Evolutionary conservation across 1,140 invertebrate genomes (phyloP).

Genomic region (Cydia amplana): DNA sequence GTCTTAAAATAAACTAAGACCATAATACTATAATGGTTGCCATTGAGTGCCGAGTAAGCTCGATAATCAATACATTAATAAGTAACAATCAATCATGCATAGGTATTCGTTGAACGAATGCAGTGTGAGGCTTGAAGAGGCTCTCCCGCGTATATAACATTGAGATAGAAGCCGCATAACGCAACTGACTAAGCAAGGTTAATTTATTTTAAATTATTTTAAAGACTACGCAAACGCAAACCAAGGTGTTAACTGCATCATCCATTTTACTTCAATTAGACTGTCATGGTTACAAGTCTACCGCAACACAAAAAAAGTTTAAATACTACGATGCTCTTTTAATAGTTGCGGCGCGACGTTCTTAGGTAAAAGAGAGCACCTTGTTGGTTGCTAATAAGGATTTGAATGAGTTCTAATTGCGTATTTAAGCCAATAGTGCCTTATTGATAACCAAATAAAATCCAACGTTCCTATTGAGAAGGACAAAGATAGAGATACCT

Average conservation of each 20-base stretch:
- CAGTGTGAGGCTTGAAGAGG: not conserved
- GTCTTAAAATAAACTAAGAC: too few relatives aligned
- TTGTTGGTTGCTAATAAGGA: not conserved
- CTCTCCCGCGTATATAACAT: conserved; percentile 18
- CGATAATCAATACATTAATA: not conserved
- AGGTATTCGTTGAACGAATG: not conserved
- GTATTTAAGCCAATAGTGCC: not conserved
- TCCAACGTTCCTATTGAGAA: not conserved
- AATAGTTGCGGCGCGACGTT: not conserved
- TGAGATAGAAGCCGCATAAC: conserved; percentile 3
- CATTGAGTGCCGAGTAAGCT: not conserved
- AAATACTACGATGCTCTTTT: not conserved
- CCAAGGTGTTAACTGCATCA: conserved; percentile 18
- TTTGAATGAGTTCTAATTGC: not conserved
- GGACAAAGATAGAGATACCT: not conserved
- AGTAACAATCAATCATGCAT: not conserved
- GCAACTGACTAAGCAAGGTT: conserved; percentile 17
- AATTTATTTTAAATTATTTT: conserved; percentile 13
- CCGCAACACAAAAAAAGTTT: not conserved
- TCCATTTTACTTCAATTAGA: not conserved
- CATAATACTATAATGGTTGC: not conserved
- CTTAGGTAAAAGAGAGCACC: not conserved
- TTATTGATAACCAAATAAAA: not conserved
- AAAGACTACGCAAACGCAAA: not conserved
- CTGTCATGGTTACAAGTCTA: conserved; percentile 20